Evolutionary conservation across 1,140 invertebrate genomes (phyloP).

Genomic region (Anoplolepis gracilipes): DNA sequence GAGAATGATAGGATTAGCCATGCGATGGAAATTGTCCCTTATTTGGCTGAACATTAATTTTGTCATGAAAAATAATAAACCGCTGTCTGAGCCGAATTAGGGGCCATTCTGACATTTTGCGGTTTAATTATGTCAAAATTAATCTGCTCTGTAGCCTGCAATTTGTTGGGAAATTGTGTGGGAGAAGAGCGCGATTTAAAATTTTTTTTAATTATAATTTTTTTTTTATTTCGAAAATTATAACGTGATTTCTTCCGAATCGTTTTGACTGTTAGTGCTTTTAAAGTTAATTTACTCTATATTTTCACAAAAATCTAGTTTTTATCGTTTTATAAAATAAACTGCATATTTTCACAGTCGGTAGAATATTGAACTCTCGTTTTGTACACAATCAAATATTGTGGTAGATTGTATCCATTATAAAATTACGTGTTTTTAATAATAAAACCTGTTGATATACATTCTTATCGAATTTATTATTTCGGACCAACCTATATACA

Average conservation of each 20-base stretch:
- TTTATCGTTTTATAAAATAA: background rate
- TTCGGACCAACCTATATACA: background rate
- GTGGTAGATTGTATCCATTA: background rate
- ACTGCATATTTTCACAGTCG: constrained; percentile 1
- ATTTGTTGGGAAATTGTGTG: constrained; percentile 17
- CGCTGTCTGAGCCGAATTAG: constrained; percentile 8
- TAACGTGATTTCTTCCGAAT: constrained; percentile 2
- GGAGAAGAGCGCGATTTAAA: background rate
- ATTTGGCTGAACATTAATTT: constrained; percentile 38
- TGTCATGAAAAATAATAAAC: constrained; percentile 41
- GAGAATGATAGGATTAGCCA: constrained; percentile 25
- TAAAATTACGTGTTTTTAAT: background rate
- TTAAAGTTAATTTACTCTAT: background rate
- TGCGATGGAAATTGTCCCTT: constrained; percentile 2
- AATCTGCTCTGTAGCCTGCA: constrained; percentile 2
- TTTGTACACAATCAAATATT: constrained; percentile 33
- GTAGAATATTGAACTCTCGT: background rate
- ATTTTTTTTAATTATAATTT: background rate
- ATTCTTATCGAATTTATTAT: background rate
- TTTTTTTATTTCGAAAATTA: background rate
- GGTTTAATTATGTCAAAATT: constrained; percentile 33
- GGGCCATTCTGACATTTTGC: constrained; percentile 14
- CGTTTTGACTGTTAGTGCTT: background rate
- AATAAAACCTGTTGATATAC: constrained; percentile 7
- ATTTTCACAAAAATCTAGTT: constrained; percentile 6